These are phyloP conservation scores for Oscheius sp. DNA, from an alignment of 1,140 invertebrate genomes.

Conservation along the genomic window DNA sequence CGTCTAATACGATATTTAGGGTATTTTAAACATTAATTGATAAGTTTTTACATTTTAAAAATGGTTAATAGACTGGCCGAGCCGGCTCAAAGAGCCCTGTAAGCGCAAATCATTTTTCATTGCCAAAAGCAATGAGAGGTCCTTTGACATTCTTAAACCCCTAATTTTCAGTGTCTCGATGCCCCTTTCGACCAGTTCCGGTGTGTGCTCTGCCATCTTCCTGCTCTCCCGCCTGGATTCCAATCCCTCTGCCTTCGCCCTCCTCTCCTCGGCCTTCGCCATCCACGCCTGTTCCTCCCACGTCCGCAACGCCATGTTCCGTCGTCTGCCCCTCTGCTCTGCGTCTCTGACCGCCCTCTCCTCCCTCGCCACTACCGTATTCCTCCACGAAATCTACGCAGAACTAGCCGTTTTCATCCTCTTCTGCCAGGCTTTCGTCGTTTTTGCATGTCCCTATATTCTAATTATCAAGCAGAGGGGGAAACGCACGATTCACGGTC, in stretches of 20 bases:
- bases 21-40: too few relatives aligned
- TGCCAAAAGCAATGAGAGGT: background rate
- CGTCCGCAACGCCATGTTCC: slow-evolving; percentile 63
- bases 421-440: slow-evolving; percentile 64
- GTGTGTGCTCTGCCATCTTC: slow-evolving; percentile 71
- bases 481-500: slow-evolving; percentile 87
- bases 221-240: slow-evolving; percentile 78
- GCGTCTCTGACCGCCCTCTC: slow-evolving; percentile 43
- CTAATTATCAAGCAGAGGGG: slow-evolving; percentile 78
- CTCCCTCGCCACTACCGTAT: slow-evolving; percentile 31
- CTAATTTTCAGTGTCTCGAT: slow-evolving; percentile 48
- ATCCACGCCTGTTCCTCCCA: slow-evolving; percentile 84
- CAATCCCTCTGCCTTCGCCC: slow-evolving; percentile 80
- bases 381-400: slow-evolving; percentile 52
- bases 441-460: slow-evolving; percentile 72
- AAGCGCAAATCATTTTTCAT: background rate
- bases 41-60: background rate
- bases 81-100: too few relatives aligned
- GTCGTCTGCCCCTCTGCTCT: background rate
- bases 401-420: slow-evolving; percentile 64
- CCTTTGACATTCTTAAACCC: background rate
- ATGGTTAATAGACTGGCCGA: too few relatives aligned
- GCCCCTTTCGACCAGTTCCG: slow-evolving; percentile 49
- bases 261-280: slow-evolving; percentile 80
- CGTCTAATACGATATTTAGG: too few relatives aligned